phyloP scores from a whole-genome alignment of 2,888 invertebrate genomes.

The Pollenia amentaria region DNA sequence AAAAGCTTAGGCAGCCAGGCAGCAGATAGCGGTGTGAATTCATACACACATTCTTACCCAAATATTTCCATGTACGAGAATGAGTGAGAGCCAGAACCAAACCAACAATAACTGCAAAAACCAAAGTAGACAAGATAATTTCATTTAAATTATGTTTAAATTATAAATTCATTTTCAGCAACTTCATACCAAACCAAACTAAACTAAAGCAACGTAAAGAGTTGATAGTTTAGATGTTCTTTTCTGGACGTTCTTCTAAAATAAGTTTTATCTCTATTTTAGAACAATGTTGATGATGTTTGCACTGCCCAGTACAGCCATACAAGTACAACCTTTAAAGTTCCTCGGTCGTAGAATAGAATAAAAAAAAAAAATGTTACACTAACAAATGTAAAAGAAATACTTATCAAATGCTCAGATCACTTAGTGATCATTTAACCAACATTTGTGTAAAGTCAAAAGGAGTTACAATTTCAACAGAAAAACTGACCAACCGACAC shows the following conservation, averaged over 20 bases:
- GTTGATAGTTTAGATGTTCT: slow-evolving; percentile 32
- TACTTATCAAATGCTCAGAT: slow-evolving; percentile 74
- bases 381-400: slow-evolving; percentile 35
- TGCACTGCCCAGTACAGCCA: slow-evolving; percentile 32
- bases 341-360: slow-evolving; percentile 30
- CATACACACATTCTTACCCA: slow-evolving; percentile 14
- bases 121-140: slow-evolving; percentile 72
- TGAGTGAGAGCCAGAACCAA: slow-evolving; percentile 5
- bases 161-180: slow-evolving; percentile 73
- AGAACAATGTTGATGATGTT: slow-evolving; percentile 66
- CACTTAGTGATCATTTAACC: slow-evolving; percentile 75
- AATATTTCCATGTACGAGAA: slow-evolving; percentile 39
- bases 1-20: slow-evolving; percentile 40
- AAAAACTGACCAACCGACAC: slow-evolving; percentile 61
- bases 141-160: slow-evolving; percentile 74
- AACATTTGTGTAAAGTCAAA: slow-evolving; percentile 74
- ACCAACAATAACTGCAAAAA: slow-evolving; percentile 51
- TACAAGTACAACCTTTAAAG: slow-evolving; percentile 4
- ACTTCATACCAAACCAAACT: slow-evolving; percentile 6
- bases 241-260: slow-evolving; percentile 14
- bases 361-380: slow-evolving; percentile 17
- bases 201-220: background rate
- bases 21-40: slow-evolving; percentile 64
- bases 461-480: slow-evolving; percentile 72
- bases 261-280: slow-evolving; percentile 67